Base-by-base conservation (phyloP, 2,797 vertebrate genomes). In the Todus mexicanus region DNA sequence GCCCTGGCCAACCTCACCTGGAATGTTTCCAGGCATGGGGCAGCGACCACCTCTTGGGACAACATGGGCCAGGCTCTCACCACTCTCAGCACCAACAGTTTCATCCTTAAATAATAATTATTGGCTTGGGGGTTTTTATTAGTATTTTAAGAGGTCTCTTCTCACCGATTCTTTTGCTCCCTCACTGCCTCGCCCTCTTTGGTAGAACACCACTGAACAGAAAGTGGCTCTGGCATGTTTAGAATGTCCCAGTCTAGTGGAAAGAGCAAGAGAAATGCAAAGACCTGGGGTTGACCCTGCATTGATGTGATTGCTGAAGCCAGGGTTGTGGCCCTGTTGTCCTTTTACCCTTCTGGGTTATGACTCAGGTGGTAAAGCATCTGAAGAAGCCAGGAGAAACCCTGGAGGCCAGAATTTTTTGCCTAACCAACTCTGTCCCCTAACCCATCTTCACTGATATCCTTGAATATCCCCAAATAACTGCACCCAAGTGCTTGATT, bases 221-320 rank as follows among this genome's bases (percentile, higher is more conserved):
- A 48, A 60, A 19, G 27, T 26, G 23, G 50, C 42, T 51, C 33
- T 47, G 56, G 13, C 9, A n/a, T 9, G 26, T 5, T 8, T 59
- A 56, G 47, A 54, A 82, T 82, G 15, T 2, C 9, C 8, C 0
- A 1, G 23, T 61, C 7, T 17, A 12, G 17, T 21, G 29, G 14
- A 7, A 53, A 10, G 3, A 61, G 5, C 20, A 65, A 50, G 37
- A 61, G 6, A 11, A 4, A 19, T 43, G 15, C n/a, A 57, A 25
- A 35, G 6, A 38, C 12, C 7, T 40, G 51, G 10, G 23, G 35
- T 10, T 38, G 5, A n/a, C 10, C 19, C 37, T 8, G 25, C 20
- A 47, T 50, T 37, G 31, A 2, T 1, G 3, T 6, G 31, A 8
- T 40, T 7, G 0, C 27, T 51, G 45, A 69, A 18, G 5, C 10